Evolutionary conservation across 2,888 invertebrate genomes (phyloP), one percentile per base, ranked within the genome.

Genomic region (Cosmorhoe ocellata): DNA sequence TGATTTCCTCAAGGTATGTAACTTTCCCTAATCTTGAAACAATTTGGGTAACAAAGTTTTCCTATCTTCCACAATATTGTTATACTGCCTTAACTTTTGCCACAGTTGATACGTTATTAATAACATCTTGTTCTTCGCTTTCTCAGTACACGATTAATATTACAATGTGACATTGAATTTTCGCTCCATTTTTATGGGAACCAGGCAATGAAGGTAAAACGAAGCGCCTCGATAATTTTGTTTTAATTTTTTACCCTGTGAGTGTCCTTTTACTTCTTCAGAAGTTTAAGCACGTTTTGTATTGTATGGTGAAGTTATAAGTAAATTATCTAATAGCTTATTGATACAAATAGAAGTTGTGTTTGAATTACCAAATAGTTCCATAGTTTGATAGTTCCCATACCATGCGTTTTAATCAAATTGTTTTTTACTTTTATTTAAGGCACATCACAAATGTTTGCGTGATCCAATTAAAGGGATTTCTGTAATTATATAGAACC

Each of bases 1-100:
- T 61, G 94, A 97, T 78, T 96, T 97, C 72, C 90, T 97, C 51
- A 93, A 95, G 95, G 97, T 97, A n/a, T n/a, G n/a, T n/a, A 66
- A 71, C 72, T 51, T 46, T 28, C 5, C 41, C 18, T 38, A 38
- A 14, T 34, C 14, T 24, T 14, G 5, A 31, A 44, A 34, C 11
- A 45, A 42, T 38, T 41, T 47, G 34, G 39, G 14, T 37, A 48
- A 39, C 30, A 9, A 44, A 34, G 33, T 38, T 52, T 38, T 33
- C 30, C 22, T 41, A 10, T 34, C 31, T 24, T 27, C 30, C 30
- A 37, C 36, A 43, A 47, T 34, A 12, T 33, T 45, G 30, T 33
- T 41, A 33, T 18, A 47, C n/a, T n/a, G n/a, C n/a, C n/a, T n/a
- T n/a, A 40, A 41, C 49, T 33, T 40, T 22, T 34, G 24, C 43